phyloP scores from a whole-genome alignment of 2,797 vertebrate species.

The Neosilurus mollespiculum region DNA sequence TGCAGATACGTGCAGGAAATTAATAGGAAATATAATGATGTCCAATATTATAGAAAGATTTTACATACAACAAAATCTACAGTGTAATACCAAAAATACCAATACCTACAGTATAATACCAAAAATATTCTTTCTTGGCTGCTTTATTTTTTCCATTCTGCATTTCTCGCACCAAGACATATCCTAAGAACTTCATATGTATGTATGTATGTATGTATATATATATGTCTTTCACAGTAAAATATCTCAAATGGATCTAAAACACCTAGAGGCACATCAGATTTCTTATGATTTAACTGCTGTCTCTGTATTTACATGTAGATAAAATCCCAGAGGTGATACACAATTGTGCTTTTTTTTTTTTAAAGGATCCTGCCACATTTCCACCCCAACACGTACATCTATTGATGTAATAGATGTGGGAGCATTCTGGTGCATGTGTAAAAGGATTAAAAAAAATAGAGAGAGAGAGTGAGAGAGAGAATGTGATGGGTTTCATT shows the following conservation, averaged over 20 bases:
- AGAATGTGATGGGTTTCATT: background rate
- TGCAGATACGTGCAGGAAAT: background rate
- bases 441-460: background rate
- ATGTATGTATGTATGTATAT: background rate
- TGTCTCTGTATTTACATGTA: constrained; percentile 16
- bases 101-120: no score
- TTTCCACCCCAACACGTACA: background rate
- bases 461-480: background rate
- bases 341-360: background rate
- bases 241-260: background rate
- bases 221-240: background rate
- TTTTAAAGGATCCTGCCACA: background rate
- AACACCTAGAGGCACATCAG: background rate
- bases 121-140: no score
- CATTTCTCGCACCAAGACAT: background rate
- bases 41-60: background rate
- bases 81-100: background rate
- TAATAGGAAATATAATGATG: background rate
- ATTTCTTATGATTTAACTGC: background rate
- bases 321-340: constrained; percentile 15
- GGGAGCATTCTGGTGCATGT: background rate
- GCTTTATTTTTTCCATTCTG: background rate
- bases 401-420: background rate
- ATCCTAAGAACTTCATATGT: background rate
- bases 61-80: background rate